Percentiles rank a stretch among this genome's conserved stretches.
Evolutionary conservation across 2,888 invertebrate genomes (phyloP).

Genomic region (Labia minor): DNA sequence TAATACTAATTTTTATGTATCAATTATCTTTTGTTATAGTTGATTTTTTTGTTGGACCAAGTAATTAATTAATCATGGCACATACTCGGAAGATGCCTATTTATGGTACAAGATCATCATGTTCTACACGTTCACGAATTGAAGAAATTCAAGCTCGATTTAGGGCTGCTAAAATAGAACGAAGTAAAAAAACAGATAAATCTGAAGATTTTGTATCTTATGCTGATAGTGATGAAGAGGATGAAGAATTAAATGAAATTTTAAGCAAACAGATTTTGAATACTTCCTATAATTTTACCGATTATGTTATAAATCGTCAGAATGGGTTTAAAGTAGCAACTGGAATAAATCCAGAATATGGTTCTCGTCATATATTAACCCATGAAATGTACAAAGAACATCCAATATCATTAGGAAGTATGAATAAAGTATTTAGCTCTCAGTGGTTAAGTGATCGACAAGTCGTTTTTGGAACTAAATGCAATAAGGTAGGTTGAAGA

Average conservation of each 20-base stretch:
- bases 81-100: constrained; percentile 58
- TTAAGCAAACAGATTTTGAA: constrained; percentile 50
- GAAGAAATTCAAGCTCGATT: constrained; percentile 62
- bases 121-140: constrained; percentile 57
- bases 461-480: constrained; percentile 93
- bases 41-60: no score
- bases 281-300: constrained; percentile 76
- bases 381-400: constrained; percentile 83
- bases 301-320: constrained; percentile 71
- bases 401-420: constrained; percentile 67
- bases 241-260: constrained; percentile 45
- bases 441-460: constrained; percentile 92
- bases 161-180: constrained; percentile 52
- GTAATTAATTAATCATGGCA: no score
- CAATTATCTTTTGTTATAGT: no score
- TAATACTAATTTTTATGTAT: no score
- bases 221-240: constrained; percentile 78
- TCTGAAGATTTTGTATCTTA: constrained; percentile 85
- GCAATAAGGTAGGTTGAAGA: constrained; percentile 85
- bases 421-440: constrained; percentile 91
- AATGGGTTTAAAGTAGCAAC: constrained; percentile 58
- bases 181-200: constrained; percentile 71
- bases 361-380: constrained; percentile 76
- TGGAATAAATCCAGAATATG: constrained; percentile 64
- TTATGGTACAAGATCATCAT: constrained; percentile 67